phyloP scores from a whole-genome alignment of 2,113 vertebrate genomes.

The Craseonycteris thonglongyai region DNA sequence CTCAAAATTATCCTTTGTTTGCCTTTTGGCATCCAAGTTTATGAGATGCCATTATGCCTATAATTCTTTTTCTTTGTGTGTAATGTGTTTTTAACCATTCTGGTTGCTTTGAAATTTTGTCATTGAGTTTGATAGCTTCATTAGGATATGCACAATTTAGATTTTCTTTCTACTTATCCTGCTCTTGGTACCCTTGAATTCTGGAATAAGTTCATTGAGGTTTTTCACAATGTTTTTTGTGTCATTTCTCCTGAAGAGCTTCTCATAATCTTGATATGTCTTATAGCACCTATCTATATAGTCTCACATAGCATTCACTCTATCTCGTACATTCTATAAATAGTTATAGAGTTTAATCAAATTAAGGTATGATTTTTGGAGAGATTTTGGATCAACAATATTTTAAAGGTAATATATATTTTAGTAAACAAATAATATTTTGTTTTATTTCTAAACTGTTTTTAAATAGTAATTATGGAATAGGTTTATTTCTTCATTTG shows the following conservation, averaged over 20 bases:
- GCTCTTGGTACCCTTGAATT: neutral
- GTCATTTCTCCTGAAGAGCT: neutral
- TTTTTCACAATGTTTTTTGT: neutral
- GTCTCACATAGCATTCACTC: neutral
- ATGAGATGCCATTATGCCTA: neutral
- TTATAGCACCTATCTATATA: neutral
- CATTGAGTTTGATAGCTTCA: neutral
- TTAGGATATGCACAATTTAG: neutral
- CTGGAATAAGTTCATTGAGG: neutral
- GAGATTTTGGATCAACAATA: neutral
- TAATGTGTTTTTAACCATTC: neutral
- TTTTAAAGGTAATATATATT: neutral
- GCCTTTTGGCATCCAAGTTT: neutral
- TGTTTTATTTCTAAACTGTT: neutral
- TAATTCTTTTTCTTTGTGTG: neutral
- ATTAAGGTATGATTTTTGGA: neutral
- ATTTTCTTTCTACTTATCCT: neutral
- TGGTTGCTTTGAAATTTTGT: neutral
- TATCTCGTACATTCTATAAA: neutral
- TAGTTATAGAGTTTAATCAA: neutral
- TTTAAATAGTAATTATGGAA: neutral
- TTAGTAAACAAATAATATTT: neutral
- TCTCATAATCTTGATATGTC: neutral
- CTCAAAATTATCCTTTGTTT: neutral
- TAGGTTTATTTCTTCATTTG: neutral